Evolutionary conservation across 1,140 invertebrate genomes (phyloP).

Genomic region (Musca domestica): DNA sequence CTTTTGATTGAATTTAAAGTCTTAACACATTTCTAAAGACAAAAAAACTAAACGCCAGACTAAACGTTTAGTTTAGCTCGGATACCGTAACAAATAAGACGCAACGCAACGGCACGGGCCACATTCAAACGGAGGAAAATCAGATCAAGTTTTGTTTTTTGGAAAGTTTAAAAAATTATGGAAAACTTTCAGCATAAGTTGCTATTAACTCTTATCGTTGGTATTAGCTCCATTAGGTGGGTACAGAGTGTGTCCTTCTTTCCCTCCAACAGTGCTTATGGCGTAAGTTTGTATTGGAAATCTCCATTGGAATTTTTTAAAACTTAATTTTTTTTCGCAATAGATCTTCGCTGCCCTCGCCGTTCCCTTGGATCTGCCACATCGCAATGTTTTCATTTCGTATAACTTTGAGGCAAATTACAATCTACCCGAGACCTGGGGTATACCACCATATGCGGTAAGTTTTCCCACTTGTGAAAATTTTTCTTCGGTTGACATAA

Average conservation of each 20-base stretch:
- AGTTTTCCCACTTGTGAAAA: conserved; percentile 25
- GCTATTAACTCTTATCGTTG: too few species aligned
- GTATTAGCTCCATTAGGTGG: not conserved
- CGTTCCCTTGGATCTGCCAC: conserved; percentile 68
- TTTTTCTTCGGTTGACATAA: not conserved
- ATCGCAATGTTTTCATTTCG: conserved; percentile 69
- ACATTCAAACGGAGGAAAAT: not conserved
- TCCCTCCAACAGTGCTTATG: conserved; percentile 40
- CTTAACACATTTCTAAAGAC: conserved; percentile 1
- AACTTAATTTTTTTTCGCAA: not conserved
- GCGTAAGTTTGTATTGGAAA: conserved; percentile 33
- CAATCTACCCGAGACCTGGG: conserved; percentile 52
- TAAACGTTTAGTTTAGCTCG: not conserved
- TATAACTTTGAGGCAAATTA: conserved; percentile 77
- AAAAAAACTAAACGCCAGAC: not conserved
- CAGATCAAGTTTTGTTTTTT: not conserved
- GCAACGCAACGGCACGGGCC: not conserved
- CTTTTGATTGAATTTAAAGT: conserved; percentile 4
- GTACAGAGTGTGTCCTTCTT: conserved; percentile 26
- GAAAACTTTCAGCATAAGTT: not conserved
- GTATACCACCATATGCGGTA: conserved; percentile 41
- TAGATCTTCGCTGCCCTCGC: conserved; percentile 67
- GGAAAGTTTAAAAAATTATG: not conserved
- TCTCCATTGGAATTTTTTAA: not conserved
- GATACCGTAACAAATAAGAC: not conserved